Percentiles rank a stretch among this genome's conserved stretches.
Conservation (phyloP, 2,797 vertebrate genomes). For the Pagetopsis macropterus region DNA sequence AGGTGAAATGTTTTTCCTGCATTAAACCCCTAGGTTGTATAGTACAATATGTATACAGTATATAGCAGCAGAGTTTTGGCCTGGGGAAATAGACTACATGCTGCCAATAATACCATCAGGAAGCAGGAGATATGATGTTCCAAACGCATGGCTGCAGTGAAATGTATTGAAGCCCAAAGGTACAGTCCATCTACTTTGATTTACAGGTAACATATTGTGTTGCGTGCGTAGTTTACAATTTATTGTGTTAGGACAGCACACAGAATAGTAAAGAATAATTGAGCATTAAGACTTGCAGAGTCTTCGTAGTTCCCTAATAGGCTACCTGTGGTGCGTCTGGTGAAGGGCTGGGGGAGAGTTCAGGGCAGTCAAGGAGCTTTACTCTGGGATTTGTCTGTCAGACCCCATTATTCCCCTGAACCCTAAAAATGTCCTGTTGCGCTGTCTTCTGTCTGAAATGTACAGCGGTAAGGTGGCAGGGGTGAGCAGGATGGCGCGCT, state of each 20-base stretch:
- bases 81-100: neutral
- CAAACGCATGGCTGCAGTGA: neutral
- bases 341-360: conserved; percentile 46
- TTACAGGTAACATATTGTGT: neutral
- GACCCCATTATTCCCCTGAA: conserved; percentile 69
- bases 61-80: neutral
- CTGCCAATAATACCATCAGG: neutral
- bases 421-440: conserved; percentile 68
- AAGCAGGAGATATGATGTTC: neutral
- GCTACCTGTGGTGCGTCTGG: conserved; percentile 24
- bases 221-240: neutral
- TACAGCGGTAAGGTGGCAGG: conserved; percentile 52
- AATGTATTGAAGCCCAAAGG: conserved; percentile 3
- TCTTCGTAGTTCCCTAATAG: conserved; percentile 28
- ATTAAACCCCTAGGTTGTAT: neutral
- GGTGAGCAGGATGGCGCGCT: conserved; percentile 34
- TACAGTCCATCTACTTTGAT: neutral
- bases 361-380: conserved; percentile 62
- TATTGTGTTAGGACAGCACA: neutral
- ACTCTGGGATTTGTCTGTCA: conserved; percentile 79
- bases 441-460: conserved; percentile 59
- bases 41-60: neutral
- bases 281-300: conserved; percentile 44
- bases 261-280: neutral
- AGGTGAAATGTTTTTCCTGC: neutral